Conservation (phyloP, 2,888 invertebrate genomes). For the Nemoura dubitans region DNA sequence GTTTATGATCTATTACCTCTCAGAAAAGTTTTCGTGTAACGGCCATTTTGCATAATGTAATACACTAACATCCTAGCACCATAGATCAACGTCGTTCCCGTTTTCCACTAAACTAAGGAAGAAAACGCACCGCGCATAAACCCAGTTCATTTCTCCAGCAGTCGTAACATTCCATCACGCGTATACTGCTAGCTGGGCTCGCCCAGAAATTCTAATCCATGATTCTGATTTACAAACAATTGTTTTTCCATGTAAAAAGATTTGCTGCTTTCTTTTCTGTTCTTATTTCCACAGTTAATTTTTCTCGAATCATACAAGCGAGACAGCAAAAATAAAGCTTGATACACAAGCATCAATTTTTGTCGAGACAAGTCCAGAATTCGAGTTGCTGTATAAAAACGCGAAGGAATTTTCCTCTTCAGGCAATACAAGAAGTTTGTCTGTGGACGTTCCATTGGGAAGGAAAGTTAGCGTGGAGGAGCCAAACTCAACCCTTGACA, state of each 20-base stretch:
- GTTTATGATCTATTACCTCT: slow-evolving; percentile 41
- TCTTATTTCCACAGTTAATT: too few species aligned
- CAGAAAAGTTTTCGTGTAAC: slow-evolving; percentile 32
- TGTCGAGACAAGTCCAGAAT: too few species aligned
- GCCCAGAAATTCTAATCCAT: not conserved
- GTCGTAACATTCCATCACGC: slow-evolving; percentile 13
- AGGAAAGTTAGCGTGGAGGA: not conserved
- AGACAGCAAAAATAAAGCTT: too few species aligned
- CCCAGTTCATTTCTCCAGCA: not conserved
- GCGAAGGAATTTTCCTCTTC: not conserved
- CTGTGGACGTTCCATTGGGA: not conserved
- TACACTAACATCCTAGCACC: slow-evolving; percentile 36
- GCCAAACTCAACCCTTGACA: not conserved
- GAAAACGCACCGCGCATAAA: slow-evolving; percentile 1
- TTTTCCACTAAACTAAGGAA: slow-evolving; percentile 4
- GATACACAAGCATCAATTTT: too few species aligned
- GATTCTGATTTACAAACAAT: not conserved
- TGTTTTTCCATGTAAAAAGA: not conserved
- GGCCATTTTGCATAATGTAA: slow-evolving; percentile 43
- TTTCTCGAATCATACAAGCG: too few species aligned
- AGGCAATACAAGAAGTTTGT: not conserved
- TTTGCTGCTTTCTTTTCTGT: too few species aligned
- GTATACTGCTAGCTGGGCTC: not conserved
- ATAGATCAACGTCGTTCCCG: slow-evolving; percentile 31
- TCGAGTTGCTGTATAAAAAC: not conserved